Conservation (phyloP, 2,888 invertebrate genomes). For the Bellardia bayeri region DNA sequence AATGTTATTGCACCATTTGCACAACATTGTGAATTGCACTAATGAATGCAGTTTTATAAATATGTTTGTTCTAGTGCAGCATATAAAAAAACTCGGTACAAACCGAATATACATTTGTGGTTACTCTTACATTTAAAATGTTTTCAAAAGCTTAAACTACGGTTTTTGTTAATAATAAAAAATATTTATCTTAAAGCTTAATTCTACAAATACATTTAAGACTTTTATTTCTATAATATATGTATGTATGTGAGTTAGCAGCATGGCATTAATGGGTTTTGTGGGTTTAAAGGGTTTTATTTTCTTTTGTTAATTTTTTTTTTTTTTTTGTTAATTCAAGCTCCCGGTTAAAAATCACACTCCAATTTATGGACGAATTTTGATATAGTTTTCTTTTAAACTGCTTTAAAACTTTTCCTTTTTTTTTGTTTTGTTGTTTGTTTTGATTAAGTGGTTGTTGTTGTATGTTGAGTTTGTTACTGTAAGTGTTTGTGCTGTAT, state of each 20-base stretch:
- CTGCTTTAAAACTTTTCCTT: slow-evolving; percentile 80
- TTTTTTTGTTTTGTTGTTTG: slow-evolving; percentile 62
- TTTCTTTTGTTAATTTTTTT: too few species aligned
- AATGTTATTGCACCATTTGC: too few species aligned
- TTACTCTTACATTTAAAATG: slow-evolving; percentile 16
- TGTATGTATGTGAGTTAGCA: background rate
- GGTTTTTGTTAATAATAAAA: slow-evolving; percentile 27
- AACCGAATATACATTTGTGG: background rate
- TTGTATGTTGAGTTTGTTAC: slow-evolving; percentile 29
- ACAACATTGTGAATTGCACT: too few species aligned
- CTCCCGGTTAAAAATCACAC: slow-evolving; percentile 77
- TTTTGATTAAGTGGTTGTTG: slow-evolving; percentile 20
- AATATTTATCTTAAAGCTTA: slow-evolving; percentile 46
- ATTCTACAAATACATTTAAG: slow-evolving; percentile 33
- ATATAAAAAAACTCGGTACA: slow-evolving; percentile 22
- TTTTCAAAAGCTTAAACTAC: slow-evolving; percentile 55
- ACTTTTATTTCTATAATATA: background rate
- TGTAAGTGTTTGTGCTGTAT: slow-evolving; percentile 1
- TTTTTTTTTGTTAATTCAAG: slow-evolving; percentile 34
- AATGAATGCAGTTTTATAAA: too few species aligned
- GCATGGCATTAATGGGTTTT: slow-evolving; percentile 36
- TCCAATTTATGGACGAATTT: slow-evolving; percentile 84
- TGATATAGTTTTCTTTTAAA: slow-evolving; percentile 80
- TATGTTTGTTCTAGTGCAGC: background rate
- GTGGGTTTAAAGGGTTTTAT: background rate